Percentiles rank a stretch among this genome's conserved stretches.
phyloP scores from a whole-genome alignment of 2,113 vertebrate species.

The Saccopteryx leptura region DNA sequence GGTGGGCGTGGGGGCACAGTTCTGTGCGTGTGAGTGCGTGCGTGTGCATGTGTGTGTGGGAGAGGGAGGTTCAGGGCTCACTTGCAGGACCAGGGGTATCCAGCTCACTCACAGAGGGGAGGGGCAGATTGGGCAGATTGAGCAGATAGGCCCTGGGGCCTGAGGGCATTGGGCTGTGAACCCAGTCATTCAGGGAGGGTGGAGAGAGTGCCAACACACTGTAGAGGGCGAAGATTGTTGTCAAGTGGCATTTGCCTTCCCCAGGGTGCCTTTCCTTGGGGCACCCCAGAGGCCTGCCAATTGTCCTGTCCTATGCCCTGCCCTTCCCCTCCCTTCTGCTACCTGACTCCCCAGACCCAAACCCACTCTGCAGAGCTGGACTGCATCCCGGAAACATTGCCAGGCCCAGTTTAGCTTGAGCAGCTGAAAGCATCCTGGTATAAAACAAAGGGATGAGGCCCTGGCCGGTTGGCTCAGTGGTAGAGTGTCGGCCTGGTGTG shows the following conservation, averaged over 20 bases:
- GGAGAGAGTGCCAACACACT: not conserved
- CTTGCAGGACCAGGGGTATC: accelerated
- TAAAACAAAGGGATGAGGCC: not conserved
- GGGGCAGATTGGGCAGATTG: no score
- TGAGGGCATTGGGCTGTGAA: not conserved
- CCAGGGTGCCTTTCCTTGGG: no score
- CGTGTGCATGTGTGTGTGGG: no score
- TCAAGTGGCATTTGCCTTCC: not conserved
- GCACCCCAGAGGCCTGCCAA: not conserved
- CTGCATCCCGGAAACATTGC: not conserved
- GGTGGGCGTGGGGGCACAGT: not conserved
- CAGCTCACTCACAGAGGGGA: not conserved
- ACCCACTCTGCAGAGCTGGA: accelerated
- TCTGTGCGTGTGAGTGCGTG: no score
- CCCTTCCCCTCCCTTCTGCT: no score
- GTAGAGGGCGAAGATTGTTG: not conserved
- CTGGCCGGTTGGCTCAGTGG: no score
- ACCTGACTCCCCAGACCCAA: not conserved
- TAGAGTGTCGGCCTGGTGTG: no score
- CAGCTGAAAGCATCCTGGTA: not conserved
- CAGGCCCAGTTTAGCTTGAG: not conserved
- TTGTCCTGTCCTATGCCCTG: not conserved
- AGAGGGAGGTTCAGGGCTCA: not conserved
- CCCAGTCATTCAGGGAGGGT: not conserved
- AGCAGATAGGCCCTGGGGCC: no score